Conservation (phyloP, 2,888 invertebrate species). For the Aporophyla lueneburgensis region DNA sequence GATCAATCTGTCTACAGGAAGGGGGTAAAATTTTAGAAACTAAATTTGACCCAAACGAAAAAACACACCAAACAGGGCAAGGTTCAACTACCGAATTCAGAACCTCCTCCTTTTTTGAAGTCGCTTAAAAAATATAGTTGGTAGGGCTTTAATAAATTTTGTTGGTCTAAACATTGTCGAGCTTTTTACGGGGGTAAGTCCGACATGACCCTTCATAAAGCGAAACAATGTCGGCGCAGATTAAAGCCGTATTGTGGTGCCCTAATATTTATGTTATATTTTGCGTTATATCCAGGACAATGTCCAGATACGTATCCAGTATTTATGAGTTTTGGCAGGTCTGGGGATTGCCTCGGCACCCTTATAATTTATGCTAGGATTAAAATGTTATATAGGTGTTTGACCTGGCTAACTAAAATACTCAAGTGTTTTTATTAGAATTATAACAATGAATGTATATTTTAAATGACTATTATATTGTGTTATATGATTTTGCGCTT, state of each 20-base stretch:
- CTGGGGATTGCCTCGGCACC: constrained; percentile 43
- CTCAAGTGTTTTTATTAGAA: background rate
- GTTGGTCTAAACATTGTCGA: constrained; percentile 24
- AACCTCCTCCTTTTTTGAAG: no score
- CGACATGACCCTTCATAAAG: constrained; percentile 40
- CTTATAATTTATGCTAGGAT: constrained; percentile 51
- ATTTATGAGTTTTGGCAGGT: constrained; percentile 62
- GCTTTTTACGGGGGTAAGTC: constrained; percentile 41
- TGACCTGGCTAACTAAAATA: constrained; percentile 28
- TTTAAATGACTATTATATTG: background rate
- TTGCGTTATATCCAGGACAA: constrained; percentile 41
- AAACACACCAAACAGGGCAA: no score
- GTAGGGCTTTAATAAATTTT: constrained; percentile 26
- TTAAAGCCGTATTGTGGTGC: constrained; percentile 62
- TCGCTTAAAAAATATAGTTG: background rate
- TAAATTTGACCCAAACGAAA: no score
- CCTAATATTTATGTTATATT: constrained; percentile 63
- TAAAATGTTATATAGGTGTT: constrained; percentile 45
- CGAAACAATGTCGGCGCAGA: constrained; percentile 61
- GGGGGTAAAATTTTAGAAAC: no score
- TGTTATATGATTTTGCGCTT: background rate
- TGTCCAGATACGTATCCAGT: constrained; percentile 57
- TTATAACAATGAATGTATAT: constrained; percentile 10
- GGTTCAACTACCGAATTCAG: no score
- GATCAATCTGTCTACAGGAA: no score